phyloP scores from a whole-genome alignment of 2,797 vertebrate genomes.

The Chrosomus eos region DNA sequence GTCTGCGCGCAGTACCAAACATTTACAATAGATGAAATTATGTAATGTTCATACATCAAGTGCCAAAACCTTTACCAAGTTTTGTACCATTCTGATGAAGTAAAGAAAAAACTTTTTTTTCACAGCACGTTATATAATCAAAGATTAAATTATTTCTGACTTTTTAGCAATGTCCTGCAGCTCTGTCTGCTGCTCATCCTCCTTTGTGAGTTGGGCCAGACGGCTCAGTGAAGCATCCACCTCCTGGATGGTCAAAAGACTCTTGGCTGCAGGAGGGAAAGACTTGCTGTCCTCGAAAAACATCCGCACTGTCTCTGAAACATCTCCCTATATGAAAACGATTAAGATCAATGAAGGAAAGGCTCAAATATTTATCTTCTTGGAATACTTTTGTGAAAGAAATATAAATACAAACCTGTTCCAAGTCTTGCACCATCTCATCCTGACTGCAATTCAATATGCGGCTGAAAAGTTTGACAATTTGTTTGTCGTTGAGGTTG shows the following conservation, averaged over 20 bases:
- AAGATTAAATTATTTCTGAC: constrained; percentile 67
- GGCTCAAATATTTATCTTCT: background rate
- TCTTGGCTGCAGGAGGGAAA: constrained; percentile 91
- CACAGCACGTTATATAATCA: too few relatives aligned
- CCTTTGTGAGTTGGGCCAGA: constrained; percentile 91
- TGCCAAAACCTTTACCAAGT: too few relatives aligned
- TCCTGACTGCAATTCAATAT: constrained; percentile 92
- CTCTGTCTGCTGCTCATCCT: constrained; percentile 94
- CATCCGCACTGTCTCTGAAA: constrained; percentile 93
- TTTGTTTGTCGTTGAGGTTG: constrained; percentile 99
- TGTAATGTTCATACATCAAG: background rate
- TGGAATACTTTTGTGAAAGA: background rate
- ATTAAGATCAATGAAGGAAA: background rate
- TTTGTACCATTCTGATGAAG: too few relatives aligned
- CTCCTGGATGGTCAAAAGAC: constrained; percentile 93
- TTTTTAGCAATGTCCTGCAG: constrained; percentile 87
- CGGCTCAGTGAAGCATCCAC: constrained; percentile 88
- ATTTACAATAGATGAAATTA: too few relatives aligned
- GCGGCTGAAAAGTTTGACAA: constrained; percentile 96
- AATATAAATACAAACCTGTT: constrained; percentile 83
- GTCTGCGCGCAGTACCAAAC: too few relatives aligned
- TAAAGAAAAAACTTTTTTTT: background rate
- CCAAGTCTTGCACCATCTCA: constrained; percentile 93
- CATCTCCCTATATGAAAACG: constrained; percentile 85
- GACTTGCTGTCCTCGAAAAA: constrained; percentile 93